Evolutionary conservation across 2,888 invertebrate species (phyloP), one percentile per base, ranked within the genome.

Genomic region (Stegana nigrithorax): DNA sequence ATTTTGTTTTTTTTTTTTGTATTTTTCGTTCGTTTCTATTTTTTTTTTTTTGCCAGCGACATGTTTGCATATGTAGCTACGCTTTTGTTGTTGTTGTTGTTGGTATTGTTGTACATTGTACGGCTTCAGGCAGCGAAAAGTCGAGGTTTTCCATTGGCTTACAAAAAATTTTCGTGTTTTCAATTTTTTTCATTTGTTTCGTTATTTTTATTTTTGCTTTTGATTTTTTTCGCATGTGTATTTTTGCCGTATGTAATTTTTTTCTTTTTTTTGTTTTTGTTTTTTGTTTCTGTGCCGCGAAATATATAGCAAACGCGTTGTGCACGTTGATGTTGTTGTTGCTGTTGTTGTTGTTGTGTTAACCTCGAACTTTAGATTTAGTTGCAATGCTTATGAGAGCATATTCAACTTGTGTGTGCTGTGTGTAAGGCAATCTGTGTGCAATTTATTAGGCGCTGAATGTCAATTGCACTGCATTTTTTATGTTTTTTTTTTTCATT

Each of bases 301-400:
- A 76, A 73, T 75, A 72, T 75, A 80, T 75, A 63, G 78, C 60
- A 55, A 14, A 25, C 36, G 25, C 65, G 47, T 63, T 47, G 21
- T 47, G 21, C 6, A 3, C 44, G 10, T 64, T 23, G 60, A 51
- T 60, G n/a, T 62, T 65, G 25, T 45, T 62, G 29, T 27, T 53
- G 26, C 17, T 19, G 39, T 51, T 60, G 32, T 39, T 17, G 60
- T 56, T 59, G 47, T 19, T 45, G 17, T 56, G 27, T 4, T 44
- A 80, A 71, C 76, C 76, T 77, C 80, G 76, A 80, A 77, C 76
- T 77, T 77, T 77, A 80, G 77, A 80, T 80, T 77, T 71, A 79
- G 71, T 77, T 76, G 78, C 78, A 76, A 59, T 78, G 78, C 63
- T 77, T 77, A 77, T 77, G 76, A 77, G 76, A 77, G 80, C 76